Conservation (phyloP, 2,113 vertebrate genomes). For the Oryzias curvinotus region DNA sequence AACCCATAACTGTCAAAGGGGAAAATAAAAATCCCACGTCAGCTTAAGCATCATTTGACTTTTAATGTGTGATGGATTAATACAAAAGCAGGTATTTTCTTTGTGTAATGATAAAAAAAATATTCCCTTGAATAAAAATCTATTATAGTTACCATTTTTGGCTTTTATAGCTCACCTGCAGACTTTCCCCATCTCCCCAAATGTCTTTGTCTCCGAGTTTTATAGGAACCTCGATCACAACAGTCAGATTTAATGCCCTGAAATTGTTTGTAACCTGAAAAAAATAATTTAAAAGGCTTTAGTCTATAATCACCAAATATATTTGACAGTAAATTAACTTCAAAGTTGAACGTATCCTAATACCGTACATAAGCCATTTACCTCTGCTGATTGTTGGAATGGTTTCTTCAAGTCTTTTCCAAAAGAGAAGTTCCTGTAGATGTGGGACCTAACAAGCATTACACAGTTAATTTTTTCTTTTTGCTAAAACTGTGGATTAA, state of each 20-base stretch:
- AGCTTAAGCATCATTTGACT: too few species aligned
- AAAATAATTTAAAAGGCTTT: neutral
- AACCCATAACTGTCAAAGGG: too few species aligned
- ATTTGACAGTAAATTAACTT: neutral
- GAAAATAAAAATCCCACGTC: too few species aligned
- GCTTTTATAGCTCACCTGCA: slow-evolving; percentile 41
- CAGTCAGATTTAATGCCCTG: slow-evolving; percentile 62
- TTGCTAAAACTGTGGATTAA: neutral
- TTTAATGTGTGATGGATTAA: too few species aligned
- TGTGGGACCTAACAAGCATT: slow-evolving; percentile 69
- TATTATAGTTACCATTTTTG: neutral
- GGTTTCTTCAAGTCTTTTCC: slow-evolving; percentile 60
- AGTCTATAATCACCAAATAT: neutral
- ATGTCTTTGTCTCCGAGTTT: slow-evolving; percentile 65
- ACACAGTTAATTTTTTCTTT: neutral
- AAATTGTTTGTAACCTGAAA: slow-evolving; percentile 75
- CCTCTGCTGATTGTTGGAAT: slow-evolving; percentile 67
- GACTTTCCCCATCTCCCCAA: slow-evolving; percentile 64
- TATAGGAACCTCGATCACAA: slow-evolving; percentile 75
- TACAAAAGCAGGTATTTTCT: too few species aligned
- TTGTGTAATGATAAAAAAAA: too few species aligned
- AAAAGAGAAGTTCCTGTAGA: slow-evolving; percentile 77
- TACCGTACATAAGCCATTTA: slow-evolving; percentile 34
- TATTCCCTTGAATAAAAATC: neutral
- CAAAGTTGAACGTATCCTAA: neutral